Percentiles rank a stretch among this genome's conserved stretches.
Evolutionary conservation across 1,140 invertebrate genomes (phyloP).

Genomic region (Hermatobates lingyangjiaoensis): DNA sequence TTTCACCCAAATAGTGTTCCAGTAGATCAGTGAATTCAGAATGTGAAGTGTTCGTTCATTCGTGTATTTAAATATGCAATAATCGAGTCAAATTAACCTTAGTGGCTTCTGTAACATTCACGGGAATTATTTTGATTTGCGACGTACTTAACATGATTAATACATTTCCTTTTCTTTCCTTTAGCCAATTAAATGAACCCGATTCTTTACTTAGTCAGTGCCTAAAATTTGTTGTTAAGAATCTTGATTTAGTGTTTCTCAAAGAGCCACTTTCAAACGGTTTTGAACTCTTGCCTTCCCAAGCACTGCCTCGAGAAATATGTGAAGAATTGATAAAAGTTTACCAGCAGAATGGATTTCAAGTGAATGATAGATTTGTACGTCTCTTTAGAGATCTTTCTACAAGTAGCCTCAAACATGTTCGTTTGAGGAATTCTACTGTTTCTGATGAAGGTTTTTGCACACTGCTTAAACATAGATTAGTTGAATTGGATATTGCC

Average conservation of each 20-base stretch:
- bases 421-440: slow-evolving; percentile 46
- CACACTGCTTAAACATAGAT: slow-evolving; percentile 44
- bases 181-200: slow-evolving; percentile 16
- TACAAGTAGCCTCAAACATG: slow-evolving; percentile 43
- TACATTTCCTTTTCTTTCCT: too few relatives aligned
- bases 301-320: slow-evolving; percentile 45
- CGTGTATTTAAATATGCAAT: too few relatives aligned
- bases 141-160: too few relatives aligned
- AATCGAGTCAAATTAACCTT: too few relatives aligned
- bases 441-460: slow-evolving; percentile 48
- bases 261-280: slow-evolving; percentile 16
- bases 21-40: too few relatives aligned
- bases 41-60: too few relatives aligned
- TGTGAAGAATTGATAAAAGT: slow-evolving; percentile 45
- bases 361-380: slow-evolving; percentile 39
- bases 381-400: slow-evolving; percentile 46
- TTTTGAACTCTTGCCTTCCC: slow-evolving; percentile 25
- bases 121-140: too few relatives aligned
- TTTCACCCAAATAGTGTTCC: too few relatives aligned
- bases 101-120: too few relatives aligned
- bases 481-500: slow-evolving; percentile 48
- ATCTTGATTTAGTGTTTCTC: slow-evolving; percentile 20
- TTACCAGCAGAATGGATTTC: slow-evolving; percentile 30
- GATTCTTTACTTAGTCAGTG: slow-evolving; percentile 25
- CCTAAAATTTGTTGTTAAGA: slow-evolving; percentile 22